Percentiles rank a stretch among this genome's conserved stretches.
phyloP scores from a whole-genome alignment of 2,113 vertebrate genomes.

The Rhea americana region DNA sequence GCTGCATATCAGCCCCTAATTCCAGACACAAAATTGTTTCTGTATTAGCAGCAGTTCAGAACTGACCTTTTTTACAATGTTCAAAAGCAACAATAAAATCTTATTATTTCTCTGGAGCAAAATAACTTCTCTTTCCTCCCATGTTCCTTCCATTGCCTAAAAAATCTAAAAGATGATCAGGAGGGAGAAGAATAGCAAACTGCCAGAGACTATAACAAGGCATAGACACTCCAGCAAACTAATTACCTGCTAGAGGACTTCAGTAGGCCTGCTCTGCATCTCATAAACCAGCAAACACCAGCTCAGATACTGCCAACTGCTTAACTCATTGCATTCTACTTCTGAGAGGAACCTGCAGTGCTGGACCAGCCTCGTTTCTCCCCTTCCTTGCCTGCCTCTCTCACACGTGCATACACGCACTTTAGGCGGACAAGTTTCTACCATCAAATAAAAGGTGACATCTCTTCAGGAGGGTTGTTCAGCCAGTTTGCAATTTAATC shows the following conservation, averaged over 20 bases:
- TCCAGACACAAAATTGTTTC: background rate
- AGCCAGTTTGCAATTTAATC: conserved; percentile 11
- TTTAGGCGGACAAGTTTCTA: conserved; percentile 18
- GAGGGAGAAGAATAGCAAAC: background rate
- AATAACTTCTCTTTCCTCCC: background rate
- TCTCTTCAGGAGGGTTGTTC: conserved; percentile 11
- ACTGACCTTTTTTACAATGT: background rate
- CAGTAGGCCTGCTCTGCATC: background rate
- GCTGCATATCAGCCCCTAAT: background rate
- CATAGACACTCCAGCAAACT: background rate
- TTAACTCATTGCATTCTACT: background rate
- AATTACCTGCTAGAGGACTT: background rate
- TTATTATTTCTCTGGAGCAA: background rate
- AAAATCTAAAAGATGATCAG: background rate
- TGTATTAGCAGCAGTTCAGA: background rate
- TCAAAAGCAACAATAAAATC: background rate
- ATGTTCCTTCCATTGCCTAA: background rate
- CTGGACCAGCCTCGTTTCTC: background rate
- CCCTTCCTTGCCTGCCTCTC: background rate
- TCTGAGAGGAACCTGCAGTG: background rate
- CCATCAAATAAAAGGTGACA: conserved; percentile 22
- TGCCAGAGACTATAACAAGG: background rate
- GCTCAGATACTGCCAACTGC: background rate
- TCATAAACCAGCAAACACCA: background rate
- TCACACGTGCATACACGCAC: background rate